A percentile compares a stretch with the other conserved stretches of the same genome.
These are phyloP conservation scores for Scortum barcoo DNA, from an alignment of 2,113 vertebrate species.

Conservation along the genomic window DNA sequence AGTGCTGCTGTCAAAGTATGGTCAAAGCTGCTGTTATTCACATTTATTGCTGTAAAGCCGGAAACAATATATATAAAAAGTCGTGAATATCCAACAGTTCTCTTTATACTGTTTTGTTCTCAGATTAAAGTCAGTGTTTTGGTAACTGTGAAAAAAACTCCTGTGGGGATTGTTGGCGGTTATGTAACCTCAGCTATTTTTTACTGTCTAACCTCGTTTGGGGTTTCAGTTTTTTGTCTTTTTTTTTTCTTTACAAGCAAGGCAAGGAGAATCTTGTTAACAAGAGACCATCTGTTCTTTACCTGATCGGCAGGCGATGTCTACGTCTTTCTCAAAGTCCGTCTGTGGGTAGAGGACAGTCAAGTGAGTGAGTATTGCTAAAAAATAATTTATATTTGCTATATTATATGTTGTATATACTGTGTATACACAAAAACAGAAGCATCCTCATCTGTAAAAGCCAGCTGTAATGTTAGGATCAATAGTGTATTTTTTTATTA, in stretches of 20 bases:
- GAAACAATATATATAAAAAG: too few species aligned
- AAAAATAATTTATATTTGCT: too few species aligned
- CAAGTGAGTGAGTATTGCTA: conserved; percentile 30
- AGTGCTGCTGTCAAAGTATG: background rate
- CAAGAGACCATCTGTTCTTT: conserved; percentile 76
- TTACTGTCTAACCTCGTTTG: conserved; percentile 58
- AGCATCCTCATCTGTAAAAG: background rate
- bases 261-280: conserved; percentile 56
- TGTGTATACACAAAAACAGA: background rate
- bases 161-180: conserved; percentile 61
- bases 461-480: conserved; percentile 27
- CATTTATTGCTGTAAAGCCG: conserved; percentile 14
- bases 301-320: conserved; percentile 99
- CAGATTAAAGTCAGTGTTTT: conserved; percentile 69
- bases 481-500: conserved; percentile 8
- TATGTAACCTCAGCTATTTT: conserved; percentile 70
- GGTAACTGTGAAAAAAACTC: conserved; percentile 66
- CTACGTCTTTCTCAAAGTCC: conserved; percentile 99
- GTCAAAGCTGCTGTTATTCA: conserved; percentile 19
- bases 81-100: conserved; percentile 46
- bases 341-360: conserved; percentile 86
- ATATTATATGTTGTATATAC: too few species aligned
- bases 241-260: conserved; percentile 33
- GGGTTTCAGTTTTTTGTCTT: too few species aligned
- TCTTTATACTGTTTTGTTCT: conserved; percentile 60